phyloP scores from a whole-genome alignment of 2,113 vertebrate species.

The Oxyruncus cristatus region DNA sequence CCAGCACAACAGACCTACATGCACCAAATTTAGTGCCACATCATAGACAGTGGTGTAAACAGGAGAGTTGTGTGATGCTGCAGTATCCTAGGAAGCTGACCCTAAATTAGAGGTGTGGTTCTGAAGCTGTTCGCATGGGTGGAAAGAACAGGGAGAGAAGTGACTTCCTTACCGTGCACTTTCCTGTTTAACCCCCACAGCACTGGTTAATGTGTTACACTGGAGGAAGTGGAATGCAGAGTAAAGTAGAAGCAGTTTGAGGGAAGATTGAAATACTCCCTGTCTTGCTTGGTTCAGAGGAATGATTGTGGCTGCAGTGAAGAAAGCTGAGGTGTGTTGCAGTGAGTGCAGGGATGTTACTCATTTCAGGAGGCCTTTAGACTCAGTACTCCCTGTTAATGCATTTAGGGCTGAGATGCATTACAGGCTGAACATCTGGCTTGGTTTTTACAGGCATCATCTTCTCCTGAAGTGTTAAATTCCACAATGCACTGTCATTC shows the following conservation, averaged over 20 bases:
- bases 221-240: not conserved
- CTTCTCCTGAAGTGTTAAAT: constrained; percentile 37
- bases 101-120: constrained; percentile 6
- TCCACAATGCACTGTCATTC: not conserved
- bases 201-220: not conserved
- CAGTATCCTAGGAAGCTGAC: not conserved
- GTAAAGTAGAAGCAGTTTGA: not conserved
- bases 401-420: not conserved
- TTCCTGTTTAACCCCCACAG: not conserved
- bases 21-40: not conserved
- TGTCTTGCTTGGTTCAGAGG: not conserved
- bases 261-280: not conserved
- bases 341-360: not conserved
- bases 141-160: not conserved
- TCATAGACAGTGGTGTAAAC: not conserved
- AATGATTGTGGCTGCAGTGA: not conserved
- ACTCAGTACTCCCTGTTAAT: not conserved
- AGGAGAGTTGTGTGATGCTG: not conserved
- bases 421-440: constrained; percentile 12
- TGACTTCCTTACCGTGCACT: not conserved
- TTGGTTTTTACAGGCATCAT: constrained; percentile 11
- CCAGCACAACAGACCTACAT: not conserved
- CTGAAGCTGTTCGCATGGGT: not conserved
- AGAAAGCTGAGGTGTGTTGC: not conserved
- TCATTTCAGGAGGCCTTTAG: not conserved